Base-by-base conservation (phyloP, 1,140 invertebrate species). In the Dinothrombium tinctorium region DNA sequence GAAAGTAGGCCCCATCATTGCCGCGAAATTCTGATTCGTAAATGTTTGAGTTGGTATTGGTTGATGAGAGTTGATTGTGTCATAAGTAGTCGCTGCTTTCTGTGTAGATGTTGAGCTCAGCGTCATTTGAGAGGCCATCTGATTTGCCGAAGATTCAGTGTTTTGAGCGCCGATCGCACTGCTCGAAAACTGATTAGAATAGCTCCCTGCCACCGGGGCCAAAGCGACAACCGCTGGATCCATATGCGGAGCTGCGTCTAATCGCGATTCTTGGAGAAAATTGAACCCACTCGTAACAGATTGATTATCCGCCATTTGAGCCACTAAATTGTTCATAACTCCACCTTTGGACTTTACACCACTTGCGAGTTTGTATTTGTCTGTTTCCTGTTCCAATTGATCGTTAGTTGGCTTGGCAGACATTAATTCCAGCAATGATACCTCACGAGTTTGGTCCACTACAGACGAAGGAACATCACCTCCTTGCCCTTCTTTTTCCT, bases 221-320 rank as follows among this genome's bases (percentile, higher is more conserved):
- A 56, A 57, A 33, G 54, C 58, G 4, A 61, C 57, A 15, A 61
- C 58, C 26, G 60, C 60, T 17, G 60, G 60, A 46, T 62, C 60
- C 51, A 58, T 55, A 37, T 59, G 57, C 9, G 57, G 56, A 20
- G 56, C 55, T 55, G 40, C 24, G 48, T 40, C 31, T 21, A 29
- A 21, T 17, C 26, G 21, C 31, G 39, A 20, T 15, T 46, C 33
- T 23, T 20, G 24, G 29, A 43, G 19, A 40, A 47, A 47, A 22
- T 25, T 20, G n/a, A n/a, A n/a, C n/a, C n/a, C n/a, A n/a, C n/a
- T n/a, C n/a, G n/a, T n/a, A n/a, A n/a, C n/a, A n/a, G n/a, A n/a
- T n/a, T n/a, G n/a, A n/a, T n/a, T n/a, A n/a, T n/a, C n/a, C n/a
- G n/a, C n/a, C n/a, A n/a, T n/a, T n/a, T n/a, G n/a, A n/a, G n/a